Evolutionary conservation across 37 sponge, comb jelly and placozoan genomes (phyloP), one percentile per base, ranked within the genome.

Genomic region (Theonella swinhoei): DNA sequence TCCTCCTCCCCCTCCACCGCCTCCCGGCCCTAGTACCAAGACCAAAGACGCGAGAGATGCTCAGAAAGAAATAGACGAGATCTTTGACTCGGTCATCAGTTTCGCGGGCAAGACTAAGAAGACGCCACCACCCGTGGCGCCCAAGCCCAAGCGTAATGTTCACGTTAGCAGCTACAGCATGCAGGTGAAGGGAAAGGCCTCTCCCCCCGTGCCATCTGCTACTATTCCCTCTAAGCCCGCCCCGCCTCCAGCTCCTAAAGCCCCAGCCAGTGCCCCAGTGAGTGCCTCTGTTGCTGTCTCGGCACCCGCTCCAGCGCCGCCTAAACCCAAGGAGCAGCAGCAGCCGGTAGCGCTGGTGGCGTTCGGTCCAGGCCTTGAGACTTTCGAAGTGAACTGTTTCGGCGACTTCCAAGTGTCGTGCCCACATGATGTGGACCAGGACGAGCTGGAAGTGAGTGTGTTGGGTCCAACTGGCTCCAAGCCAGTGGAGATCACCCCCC

Each of bases 391-490:
- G 39, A 89, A 89, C 78, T 76, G 82, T 37, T 37, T 69, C 41
- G 93, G 90, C 28, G 89, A 76, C 37, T 93, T 93, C 64, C 87
- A 93, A 59, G 79, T 93, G 3, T 86, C 90, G 0, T 93, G 93
- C 26, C 74, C 90, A 14, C 93, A 75, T 14, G 80, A 81, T 26
- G 82, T 80, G 1, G 60, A 25, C 20, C 67, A 66, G 8, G 77
- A 89, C n/a, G 89, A 93, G 43, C 78, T 93, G 19, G 89, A 89
- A 11, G 74, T 93, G 26, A 39, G 23, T 17, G 93, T 83, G 4
- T 76, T 30, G 39, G 93, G 93, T 7, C 93, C 93, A 19, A 85
- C 93, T 5, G 93, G 93, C 0, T 75, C 81, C 40, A 93, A 93
- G 35, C 82, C 86, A 5, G 90, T 93, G 25, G 75, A 81, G n/a